Base-by-base conservation (phyloP, 2,888 invertebrate genomes). In the Cosmopolites sordidus region DNA sequence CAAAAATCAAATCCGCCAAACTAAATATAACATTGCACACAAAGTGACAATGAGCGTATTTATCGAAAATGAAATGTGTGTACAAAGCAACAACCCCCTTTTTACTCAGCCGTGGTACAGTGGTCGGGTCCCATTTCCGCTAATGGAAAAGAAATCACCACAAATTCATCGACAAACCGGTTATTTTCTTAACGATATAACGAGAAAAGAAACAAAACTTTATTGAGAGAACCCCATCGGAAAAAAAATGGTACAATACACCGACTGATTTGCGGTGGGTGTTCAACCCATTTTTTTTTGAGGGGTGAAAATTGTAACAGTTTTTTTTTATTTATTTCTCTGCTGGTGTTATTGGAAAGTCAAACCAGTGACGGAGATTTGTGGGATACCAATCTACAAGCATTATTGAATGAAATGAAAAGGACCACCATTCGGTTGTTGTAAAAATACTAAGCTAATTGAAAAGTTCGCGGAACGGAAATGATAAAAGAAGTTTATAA, bases 261-360 rank as follows among this genome's bases (percentile, higher is more conserved):
- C 30, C 16, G 33, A 30, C 30, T 42, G 30, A 41, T 48, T 48
- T 42, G 22, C 38, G 41, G 41, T 42, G 33, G 40, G 41, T 18
- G 48, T 16, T n/a, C 41, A 30, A 18, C 48, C 42, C 48, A 48
- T 48, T 48, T 48, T 48, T 48, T 42, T 33, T 33, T 4, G n/a
- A 33, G 33, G 33, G 33, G 11, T 33, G 33, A 33, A 33, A n/a
- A 33, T 4, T n/a, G 33, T 33, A 33, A 33, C 33, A 33, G 33
- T 33, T 33, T 33, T n/a, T n/a, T 33, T 33, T 5, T 33, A 33
- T 33, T n/a, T 6, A 12, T 22, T 3, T 3, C 8, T 22, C 3
- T 22, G 3, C 4, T 8, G 22, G 22, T 22, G 33, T 33, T 33
- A 33, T 12, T n/a, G 33, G 11, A 33, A 12, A 33, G 12, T 11